Evolutionary conservation across 1,140 invertebrate genomes (phyloP), one percentile per base, ranked within the genome.

Genomic region (Gryllus bimaculatus): DNA sequence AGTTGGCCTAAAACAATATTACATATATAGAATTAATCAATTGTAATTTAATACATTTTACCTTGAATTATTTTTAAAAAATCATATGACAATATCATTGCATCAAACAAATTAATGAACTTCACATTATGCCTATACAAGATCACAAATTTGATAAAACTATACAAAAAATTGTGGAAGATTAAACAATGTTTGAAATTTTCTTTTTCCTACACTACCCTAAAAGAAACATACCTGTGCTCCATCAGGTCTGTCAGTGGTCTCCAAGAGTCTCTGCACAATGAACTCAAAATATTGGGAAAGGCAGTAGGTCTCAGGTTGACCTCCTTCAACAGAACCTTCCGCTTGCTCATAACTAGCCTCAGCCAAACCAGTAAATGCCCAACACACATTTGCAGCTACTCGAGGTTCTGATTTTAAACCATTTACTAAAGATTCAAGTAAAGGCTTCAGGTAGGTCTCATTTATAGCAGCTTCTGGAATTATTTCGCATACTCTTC

Each of bases 301-400:
- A 83, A 99, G 90, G 80, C 94, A 94, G 83, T 98, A 99, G 0
- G 98, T 99, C 80, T 95, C 91, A 0, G 97, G 98, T 81, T 96
- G 93, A 8, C 89, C 88, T n/a, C 89, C 88, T n/a, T 93, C 91
- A 75, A 93, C 92, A n/a, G 84, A 82, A 78, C 86, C 84, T 82
- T 91, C 90, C 0, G 91, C 93, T 8, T 80, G 77, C 83, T 99
- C 97, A 84, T 97, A 99, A 26, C 97, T 96, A 8, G 98, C 97
- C 87, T 99, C 96, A 0, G 97, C 96, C n/a, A 99, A 87, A 78
- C 96, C 96, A 74, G 95, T 97, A 82, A 99, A 96, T 0, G 98
- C 98, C 98, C 98, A 99, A 84, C 98, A 99, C n/a, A 99, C 96
- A 88, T 99, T 99, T 1, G 96, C 92, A 18, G 98, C 97, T 0